Evolutionary conservation across 1,140 invertebrate species (phyloP), one percentile per base, ranked within the genome.

Genomic region (Caenorhabditis brenneri): DNA sequence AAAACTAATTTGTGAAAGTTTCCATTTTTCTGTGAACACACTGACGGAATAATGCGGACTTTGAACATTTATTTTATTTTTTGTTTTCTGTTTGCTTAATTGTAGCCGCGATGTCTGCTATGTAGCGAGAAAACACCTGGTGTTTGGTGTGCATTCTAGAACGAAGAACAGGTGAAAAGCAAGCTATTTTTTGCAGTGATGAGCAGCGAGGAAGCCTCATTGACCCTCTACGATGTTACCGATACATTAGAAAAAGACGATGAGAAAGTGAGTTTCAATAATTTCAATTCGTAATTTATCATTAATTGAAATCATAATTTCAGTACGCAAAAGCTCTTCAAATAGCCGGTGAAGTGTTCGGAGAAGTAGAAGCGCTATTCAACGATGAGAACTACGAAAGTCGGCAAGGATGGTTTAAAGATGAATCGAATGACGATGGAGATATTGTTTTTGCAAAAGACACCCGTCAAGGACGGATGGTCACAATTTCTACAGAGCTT

Each of bases 381-480:
- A 78, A 46, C 65, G 84, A 85, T 9, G 48, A 69, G 10, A 69
- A 82, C 19, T 85, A 69, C 51, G 24, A 10, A 1, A 39, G 36
- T 12, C 84, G 42, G 5, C 53, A 3, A 6, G 84, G 84, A 81
- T 85, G 84, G 84, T 55, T 82, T 27, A 39, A 83, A 48, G 83
- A 84, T n/a, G 55, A 65, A 39, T 46, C 42, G 22, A 85, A 80
- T 42, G 65, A 85, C 31, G 58, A 81, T 0, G 84, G 84, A 12
- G 84, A 85, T 29, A 33, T 85, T 10, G 84, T 85, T 4, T 85
- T 49, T 36, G 79, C 79, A 3, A 85, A 85, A 58, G 46, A 85
- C n/a, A 85, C 79, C 10, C 58, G 81, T n/a, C 42, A 81, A 7
- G 84, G 84, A 42, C 39, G 69, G 53, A 85, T 85, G 46, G 84